A percentile compares a stretch with the other conserved stretches of the same genome.
These are phyloP conservation scores for Sebastes taczanowskii DNA, from an alignment of 2,797 vertebrate species.

Conservation along the genomic window DNA sequence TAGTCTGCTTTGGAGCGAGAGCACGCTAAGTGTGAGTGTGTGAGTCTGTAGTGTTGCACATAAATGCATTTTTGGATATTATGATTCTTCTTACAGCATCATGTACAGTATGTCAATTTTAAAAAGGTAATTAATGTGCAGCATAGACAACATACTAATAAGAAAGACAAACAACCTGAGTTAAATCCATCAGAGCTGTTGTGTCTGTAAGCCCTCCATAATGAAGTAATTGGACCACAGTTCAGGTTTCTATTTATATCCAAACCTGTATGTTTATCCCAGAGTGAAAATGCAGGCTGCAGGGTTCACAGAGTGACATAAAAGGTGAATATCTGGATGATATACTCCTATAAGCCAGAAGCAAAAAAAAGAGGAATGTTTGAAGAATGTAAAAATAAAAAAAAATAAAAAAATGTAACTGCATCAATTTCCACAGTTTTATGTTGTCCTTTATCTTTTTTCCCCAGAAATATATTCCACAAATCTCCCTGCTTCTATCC, in stretches of 20 bases:
- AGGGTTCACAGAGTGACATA: not conserved
- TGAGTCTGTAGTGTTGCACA: not conserved
- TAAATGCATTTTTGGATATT: not conserved
- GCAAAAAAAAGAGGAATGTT: not conserved
- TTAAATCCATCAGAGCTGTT: not conserved
- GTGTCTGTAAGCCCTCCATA: constrained; percentile 35
- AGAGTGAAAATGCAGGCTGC: not conserved
- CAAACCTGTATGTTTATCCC: not conserved
- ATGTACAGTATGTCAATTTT: not conserved
- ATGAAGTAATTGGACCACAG: constrained; percentile 44
- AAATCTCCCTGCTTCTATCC: not conserved
- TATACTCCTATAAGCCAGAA: not conserved
- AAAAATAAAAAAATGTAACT: not conserved
- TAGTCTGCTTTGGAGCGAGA: not conserved
- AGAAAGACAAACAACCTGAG: not conserved
- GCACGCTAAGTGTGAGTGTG: not conserved
- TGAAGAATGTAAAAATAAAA: not conserved
- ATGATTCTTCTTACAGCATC: not conserved
- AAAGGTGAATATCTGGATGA: not conserved
- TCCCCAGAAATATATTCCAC: not conserved
- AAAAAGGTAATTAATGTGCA: not conserved
- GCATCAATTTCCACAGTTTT: not conserved
- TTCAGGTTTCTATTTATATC: constrained; percentile 48
- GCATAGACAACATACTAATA: not conserved
- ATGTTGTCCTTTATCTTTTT: not conserved